Base-by-base conservation (phyloP, 2,888 invertebrate species). In the Drosophila emarginata region DNA sequence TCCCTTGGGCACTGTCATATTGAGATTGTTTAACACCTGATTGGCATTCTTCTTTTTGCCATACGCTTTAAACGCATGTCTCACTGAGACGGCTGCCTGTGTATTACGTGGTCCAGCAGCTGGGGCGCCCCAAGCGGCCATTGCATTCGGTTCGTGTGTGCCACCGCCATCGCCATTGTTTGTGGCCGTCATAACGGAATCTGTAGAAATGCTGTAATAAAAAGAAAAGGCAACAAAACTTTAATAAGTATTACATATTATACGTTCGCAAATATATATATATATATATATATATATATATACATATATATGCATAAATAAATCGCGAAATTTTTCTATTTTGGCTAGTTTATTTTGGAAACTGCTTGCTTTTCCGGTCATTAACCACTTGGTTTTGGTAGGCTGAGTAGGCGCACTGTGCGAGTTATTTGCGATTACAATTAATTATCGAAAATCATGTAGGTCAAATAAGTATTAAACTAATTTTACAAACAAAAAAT, bases 1-100 rank as follows among this genome's bases (percentile, higher is more conserved):
- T 88, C 98, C 98, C 92, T 97, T 97, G 81, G 96, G 96, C 73
- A 98, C 98, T 65, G 97, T 97, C 96, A 98, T 97, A 92, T 96
- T 96, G 74, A 98, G 94, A 92, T 97, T 96, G 89, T 95, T 95
- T 73, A 98, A 94, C 53, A 98, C 97, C 80, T 96, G 96, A 91
- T 97, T 96, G 62, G 96, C 95, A 84, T 96, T 95, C 90, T 96
- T 97, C 91, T 96, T 96, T 81, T 95, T 95, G 76, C 98, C 98
- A 91, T 97, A 98, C 82, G 96, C 95, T 91, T 98, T 98, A 93
- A 95, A 96, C 36, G 97, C 97, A 91, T 96, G 95, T 80, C 96
- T 93, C 72, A 97, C 96, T 89, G 96, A 95, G 62, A 97, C 97
- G 23, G 97, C 97, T 79, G 97, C 96, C 90, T 96, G 96, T 86